Base-by-base conservation (phyloP, 2,888 invertebrate genomes). In the Caenorhabditis afra region DNA sequence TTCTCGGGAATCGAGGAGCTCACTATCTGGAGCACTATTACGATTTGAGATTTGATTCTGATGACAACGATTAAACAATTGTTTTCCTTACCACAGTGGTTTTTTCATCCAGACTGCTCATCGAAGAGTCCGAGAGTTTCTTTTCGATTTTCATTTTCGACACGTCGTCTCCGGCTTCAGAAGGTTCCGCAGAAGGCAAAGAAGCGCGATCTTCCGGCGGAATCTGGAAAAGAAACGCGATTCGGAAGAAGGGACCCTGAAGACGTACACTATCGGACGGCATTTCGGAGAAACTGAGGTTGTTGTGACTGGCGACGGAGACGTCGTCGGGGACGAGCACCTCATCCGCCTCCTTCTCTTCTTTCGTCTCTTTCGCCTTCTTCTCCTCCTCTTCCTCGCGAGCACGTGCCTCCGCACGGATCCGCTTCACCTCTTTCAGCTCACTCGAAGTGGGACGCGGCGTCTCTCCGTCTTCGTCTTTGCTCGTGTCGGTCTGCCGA, bases 221-320 rank as follows among this genome's bases (percentile, higher is more conserved):
- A 47, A 76, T 76, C 76, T 76, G 62, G 49, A 7, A 37, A 14
- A 29, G 35, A 22, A 22, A 22, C 16, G 23, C 0, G 8, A 41
- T 23, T 29, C 4, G 4, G 7, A 29, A 53, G n/a, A 53, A 29
- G 29, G 29, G 45, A 37, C 35, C 3, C 12, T 16, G n/a, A 50
- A 12, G 39, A 68, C 67, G 22, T 50, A 77, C 76, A 58, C 68
- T 70, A 68, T 77, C 76, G 12, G 68, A 68, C 18, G 76, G 76
- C 68, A 70, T 71, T 41, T 71, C 62, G 29, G 37, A 23, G 35
- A 71, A 71, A 12, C 37, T 71, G 49, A 71, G 62, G 45, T 71
- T 71, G 55, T 39, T 57, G 16, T 49, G 62, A 62, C 62, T 71
- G 62, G 29, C 57, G 22, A 45, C 55, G 16, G 70, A 71, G 22